Base-by-base conservation (phyloP, 2,888 invertebrate genomes). In the Diplolepis rosae region DNA sequence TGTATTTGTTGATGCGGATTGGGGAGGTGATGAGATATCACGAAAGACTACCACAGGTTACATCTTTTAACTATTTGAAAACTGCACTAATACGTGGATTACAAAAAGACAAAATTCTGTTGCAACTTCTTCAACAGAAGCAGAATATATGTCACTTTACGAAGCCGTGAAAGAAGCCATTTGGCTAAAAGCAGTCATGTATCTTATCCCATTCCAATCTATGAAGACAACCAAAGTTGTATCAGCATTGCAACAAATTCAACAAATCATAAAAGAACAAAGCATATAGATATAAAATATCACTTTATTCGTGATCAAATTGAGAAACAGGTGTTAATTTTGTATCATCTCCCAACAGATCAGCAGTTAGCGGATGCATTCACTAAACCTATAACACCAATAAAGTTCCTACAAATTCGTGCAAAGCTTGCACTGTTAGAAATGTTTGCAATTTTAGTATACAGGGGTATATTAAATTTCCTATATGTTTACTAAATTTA, bases 321-420 rank as follows among this genome's bases (percentile, higher is more conserved):
- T 11, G 74, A 80, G 35, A 72, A 75, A 30, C 69, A 70, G 39
- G 82, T 90, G 89, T 90, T 91, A 90, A 90, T 89, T 90, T 24
- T 61, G 7, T 32, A 32, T n/a, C 89, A 90, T 90, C 88, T 90
- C 90, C 82, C 90, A 89, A 80, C 87, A 90, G 79, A 89, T 90
- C 85, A 89, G 89, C 80, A 90, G 89, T 84, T 89, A 89, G 84
- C 90, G 90, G 82, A 90, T 90, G 87, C 86, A 90, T 90, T 91
- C 83, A 90, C 76, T 66, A 81, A 78, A 68, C 71, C 67, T 70
- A n/a, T 71, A 32, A 67, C 73, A 69, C 50, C 61, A 15, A 15
- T 11, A 3, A 73, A 56, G 48, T 70, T 75, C 15, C 28, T 69
- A 7, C 50, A 51, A 42, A 30, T 75, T 1, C 65, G 68, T 66